Base-by-base conservation (phyloP, 2,113 vertebrate genomes). In the Phrynosoma platyrhinos region DNA sequence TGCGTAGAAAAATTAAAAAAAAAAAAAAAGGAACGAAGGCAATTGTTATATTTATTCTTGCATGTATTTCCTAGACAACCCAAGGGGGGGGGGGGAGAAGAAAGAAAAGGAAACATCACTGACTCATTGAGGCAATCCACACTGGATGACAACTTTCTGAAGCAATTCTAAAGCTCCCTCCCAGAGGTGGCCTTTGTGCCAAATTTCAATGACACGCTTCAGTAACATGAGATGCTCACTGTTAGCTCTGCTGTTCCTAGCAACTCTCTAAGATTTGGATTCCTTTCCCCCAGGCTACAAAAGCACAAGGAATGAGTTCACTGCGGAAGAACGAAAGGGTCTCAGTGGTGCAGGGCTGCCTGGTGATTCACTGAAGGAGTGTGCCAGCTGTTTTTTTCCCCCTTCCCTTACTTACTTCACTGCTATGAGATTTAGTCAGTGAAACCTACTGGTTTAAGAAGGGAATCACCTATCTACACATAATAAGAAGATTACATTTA, bases 271-370 rank as follows among this genome's bases (percentile, higher is more conserved):
- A 93, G 87, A 89, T 96, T 93, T 0, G 87, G 90, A 75, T 94
- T 93, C 90, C 87, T 92, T 92, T 93, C 69, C 89, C 90, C 80
- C 0, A 89, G 69, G 91, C 92, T 68, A 93, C 88, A 93, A 91
- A 94, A 94, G 62, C 83, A 86, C 87, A 95, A 92, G 92, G 94
- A 93, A 95, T 95, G 91, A 91, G 91, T 95, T 96, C 91, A 92
- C 30, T 93, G 90, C 92, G 92, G 91, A 94, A 94, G 94, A 93
- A 96, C 9, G 82, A 95, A 93, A 95, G 83, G 86, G 81, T 87
- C 90, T 93, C 91, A 55, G 88, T 92, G 90, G 93, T 91, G 36
- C 82, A 93, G 86, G 53, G 87, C 90, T 92, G 90, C 84, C 80
- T 93, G 91, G 80, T 91, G 89, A 93, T 92, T 92, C 89, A 88